Evolutionary conservation across 2,797 vertebrate species (phyloP), one percentile per base, ranked within the genome.

Genomic region (Megaceryle alcyon): DNA sequence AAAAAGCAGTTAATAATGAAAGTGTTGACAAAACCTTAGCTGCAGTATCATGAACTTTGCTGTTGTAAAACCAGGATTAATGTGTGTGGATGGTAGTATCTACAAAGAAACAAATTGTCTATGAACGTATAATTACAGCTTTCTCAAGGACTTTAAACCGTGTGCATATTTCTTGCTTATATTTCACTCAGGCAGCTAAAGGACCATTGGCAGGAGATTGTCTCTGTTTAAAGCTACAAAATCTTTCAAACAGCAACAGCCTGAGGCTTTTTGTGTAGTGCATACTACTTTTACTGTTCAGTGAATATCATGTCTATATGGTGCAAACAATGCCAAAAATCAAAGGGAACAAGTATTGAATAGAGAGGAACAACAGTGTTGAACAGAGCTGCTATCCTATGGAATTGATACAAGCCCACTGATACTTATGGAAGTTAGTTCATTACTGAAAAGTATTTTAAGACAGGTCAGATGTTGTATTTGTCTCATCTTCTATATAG

Each of bases 21-120:
- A 97, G 60, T 92, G 86, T 94, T 97, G 93, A 96, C 77, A 90
- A 78, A 86, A 90, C 71, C 66, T 84, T 85, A 82, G 57, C 85
- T 91, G 65, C 81, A 88, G 61, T 64, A 94, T 94, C 31, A 1
- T 95, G 79, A 97, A 93, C 83, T 91, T 80, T 35, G 82, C 60
- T 92, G 79, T 68, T 96, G 82, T 97, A 97, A 97, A 98, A 97
- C 66, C 78, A 92, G 64, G 75, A 72, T 93, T 90, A 95, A 95
- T 87, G 79, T 88, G 29, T 96, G 92, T 94, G 92, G 33, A 41
- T 95, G 97, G 79, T 96, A 96, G 97, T 95, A 90, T 94, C 91
- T 97, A 94, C 90, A 90, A 95, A 95, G 91, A 83, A 96, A 82
- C 43, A 95, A 96, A 95, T 94, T 65, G 57, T 89, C 86, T 93